These are phyloP conservation scores for Okapia johnstoni DNA, from an alignment of 2,113 vertebrate species.

Conservation along the genomic window DNA sequence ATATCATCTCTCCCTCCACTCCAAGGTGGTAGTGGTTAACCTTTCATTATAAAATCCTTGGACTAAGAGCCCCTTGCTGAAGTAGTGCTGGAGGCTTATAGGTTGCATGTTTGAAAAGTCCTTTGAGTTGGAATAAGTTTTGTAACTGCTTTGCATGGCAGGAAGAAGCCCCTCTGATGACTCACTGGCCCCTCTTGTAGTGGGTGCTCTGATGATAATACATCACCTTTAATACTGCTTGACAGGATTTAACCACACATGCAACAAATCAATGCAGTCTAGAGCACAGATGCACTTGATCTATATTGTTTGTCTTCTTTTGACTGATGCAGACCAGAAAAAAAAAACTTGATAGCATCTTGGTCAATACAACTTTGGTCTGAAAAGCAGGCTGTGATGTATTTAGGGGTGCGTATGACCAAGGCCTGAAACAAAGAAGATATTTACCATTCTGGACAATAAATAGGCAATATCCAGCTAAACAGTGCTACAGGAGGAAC, in stretches of 20 bases:
- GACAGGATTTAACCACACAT: constrained; percentile 39
- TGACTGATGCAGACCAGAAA: constrained; percentile 43
- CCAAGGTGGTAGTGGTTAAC: background rate
- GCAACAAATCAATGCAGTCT: constrained; percentile 54
- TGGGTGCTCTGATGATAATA: constrained; percentile 31
- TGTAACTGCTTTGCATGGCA: background rate
- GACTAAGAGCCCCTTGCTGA: background rate
- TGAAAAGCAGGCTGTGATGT: background rate
- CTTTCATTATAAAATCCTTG: background rate
- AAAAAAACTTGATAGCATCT: constrained; percentile 19
- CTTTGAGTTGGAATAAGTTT: background rate
- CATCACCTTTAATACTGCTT: constrained; percentile 40
- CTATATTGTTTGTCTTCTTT: constrained; percentile 30
- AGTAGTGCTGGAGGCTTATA: background rate
- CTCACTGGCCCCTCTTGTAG: background rate
- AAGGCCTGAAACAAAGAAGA: constrained; percentile 11
- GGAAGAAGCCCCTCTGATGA: background rate
- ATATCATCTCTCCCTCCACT: background rate
- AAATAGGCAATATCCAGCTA: background rate
- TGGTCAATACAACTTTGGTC: constrained; percentile 57
- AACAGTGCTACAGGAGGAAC: background rate
- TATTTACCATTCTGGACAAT: constrained; percentile 5
- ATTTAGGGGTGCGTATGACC: constrained; percentile 44
- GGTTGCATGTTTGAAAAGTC: background rate
- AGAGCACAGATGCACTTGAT: background rate